These are phyloP conservation scores for Mythimna vitellina DNA, from an alignment of 2,888 invertebrate species.

Conservation along the genomic window DNA sequence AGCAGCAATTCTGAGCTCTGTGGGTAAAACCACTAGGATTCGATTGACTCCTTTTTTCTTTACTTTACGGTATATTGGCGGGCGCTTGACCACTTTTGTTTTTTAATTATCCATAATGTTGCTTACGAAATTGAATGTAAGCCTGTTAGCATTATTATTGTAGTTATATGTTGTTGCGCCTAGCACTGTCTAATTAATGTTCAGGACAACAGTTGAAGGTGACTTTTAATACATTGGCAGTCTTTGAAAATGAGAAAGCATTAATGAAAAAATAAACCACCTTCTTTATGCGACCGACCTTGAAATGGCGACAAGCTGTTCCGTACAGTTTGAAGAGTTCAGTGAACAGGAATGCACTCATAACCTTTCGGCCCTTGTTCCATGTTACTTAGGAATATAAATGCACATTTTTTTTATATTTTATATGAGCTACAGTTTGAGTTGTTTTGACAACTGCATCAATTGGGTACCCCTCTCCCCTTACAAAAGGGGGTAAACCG, in stretches of 20 bases:
- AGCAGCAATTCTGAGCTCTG: background rate
- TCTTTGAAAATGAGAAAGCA: background rate
- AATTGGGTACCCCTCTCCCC: too few species aligned
- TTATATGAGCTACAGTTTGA: too few species aligned
- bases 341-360: too few species aligned
- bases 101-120: slow-evolving; percentile 4
- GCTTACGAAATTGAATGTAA: background rate
- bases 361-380: too few species aligned
- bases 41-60: slow-evolving; percentile 8
- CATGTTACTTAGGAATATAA: too few species aligned
- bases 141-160: background rate
- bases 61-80: background rate
- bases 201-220: background rate
- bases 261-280: background rate
- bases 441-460: too few species aligned
- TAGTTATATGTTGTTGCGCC: background rate
- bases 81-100: background rate
- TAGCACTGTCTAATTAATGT: background rate
- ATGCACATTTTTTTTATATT: too few species aligned
- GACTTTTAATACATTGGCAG: background rate
- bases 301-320: background rate
- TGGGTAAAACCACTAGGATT: slow-evolving; percentile 6
- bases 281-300: background rate
- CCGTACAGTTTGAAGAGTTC: background rate
- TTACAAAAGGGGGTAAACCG: too few species aligned